Evolutionary conservation across 2,888 invertebrate genomes (phyloP), one percentile per base, ranked within the genome.

Genomic region (Phyto melanocephala): DNA sequence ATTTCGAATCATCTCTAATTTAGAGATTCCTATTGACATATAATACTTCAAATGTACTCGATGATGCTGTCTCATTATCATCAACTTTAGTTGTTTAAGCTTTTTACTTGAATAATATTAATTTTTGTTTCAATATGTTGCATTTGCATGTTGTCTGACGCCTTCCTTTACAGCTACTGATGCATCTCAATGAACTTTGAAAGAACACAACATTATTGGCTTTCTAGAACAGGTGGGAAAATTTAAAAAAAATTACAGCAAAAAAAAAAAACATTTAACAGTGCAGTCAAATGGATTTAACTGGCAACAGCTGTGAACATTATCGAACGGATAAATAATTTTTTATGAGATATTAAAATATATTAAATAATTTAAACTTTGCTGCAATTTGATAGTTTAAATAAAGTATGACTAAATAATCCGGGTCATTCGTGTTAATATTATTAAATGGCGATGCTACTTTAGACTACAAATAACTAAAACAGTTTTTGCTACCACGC

Each of bases 261-360:
- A 33, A 42, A 40, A 40, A 42, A 60, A 40, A 40, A 60, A 7
- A 15, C 13, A 24, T 10, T 60, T 42, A 3, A 60, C 22, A 70
- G 54, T 74, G 74, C 74, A 63, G 74, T 74, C 74, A 72, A 63
- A 63, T 45, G 62, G 15, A 54, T 52, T 54, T 63, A 74, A 63
- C 54, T 28, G 42, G 74, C 54, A 74, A 74, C 74, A 74, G 35
- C 74, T 74, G 74, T 42, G n/a, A n/a, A n/a, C n/a, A n/a, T n/a
- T n/a, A n/a, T n/a, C n/a, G n/a, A n/a, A n/a, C n/a, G n/a, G n/a
- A n/a, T n/a, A n/a, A n/a, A n/a, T n/a, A n/a, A n/a, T n/a, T n/a
- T n/a, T n/a, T n/a, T n/a, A n/a, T n/a, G n/a, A n/a, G n/a, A n/a
- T n/a, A n/a, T n/a, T n/a, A n/a, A n/a, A n/a, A n/a, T n/a, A n/a